Evolutionary conservation across 1,140 invertebrate species (phyloP).

Genomic region (Pseudoatta argentina): DNA sequence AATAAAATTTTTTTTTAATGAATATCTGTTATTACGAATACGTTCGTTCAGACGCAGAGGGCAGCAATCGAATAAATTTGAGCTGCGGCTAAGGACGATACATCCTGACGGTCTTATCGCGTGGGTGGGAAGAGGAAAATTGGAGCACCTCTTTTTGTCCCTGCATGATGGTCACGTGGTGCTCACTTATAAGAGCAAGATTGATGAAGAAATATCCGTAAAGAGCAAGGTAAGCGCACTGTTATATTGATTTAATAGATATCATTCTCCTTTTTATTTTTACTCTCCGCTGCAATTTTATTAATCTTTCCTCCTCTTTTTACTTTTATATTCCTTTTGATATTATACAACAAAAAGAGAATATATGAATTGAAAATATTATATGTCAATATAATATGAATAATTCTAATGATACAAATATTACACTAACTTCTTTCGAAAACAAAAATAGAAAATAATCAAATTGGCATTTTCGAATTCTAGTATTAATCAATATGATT

Average conservation of each 20-base stretch:
- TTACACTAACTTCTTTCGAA: no score
- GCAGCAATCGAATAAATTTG: conserved; percentile 89
- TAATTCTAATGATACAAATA: no score
- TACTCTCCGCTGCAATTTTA: neutral
- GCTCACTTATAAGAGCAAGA: conserved; percentile 85
- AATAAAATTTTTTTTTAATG: neutral
- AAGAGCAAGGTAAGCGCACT: conserved; percentile 85
- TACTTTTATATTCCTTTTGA: neutral
- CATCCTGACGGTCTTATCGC: conserved; percentile 88
- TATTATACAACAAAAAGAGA: no score
- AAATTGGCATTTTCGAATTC: neutral
- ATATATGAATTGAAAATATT: no score
- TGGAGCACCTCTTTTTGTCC: conserved; percentile 82
- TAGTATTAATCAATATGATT: neutral
- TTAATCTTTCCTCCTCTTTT: neutral
- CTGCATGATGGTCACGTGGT: conserved; percentile 88
- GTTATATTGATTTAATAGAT: neutral
- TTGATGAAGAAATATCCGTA: conserved; percentile 84
- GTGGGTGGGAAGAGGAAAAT: conserved; percentile 88
- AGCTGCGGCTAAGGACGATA: conserved; percentile 88
- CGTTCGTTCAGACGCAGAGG: conserved; percentile 84
- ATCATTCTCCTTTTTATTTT: neutral
- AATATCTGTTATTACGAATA: neutral
- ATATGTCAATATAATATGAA: no score
- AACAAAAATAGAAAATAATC: no score